phyloP scores from a whole-genome alignment of 1,140 invertebrate species.

The Macrocentrus cingulum region DNA sequence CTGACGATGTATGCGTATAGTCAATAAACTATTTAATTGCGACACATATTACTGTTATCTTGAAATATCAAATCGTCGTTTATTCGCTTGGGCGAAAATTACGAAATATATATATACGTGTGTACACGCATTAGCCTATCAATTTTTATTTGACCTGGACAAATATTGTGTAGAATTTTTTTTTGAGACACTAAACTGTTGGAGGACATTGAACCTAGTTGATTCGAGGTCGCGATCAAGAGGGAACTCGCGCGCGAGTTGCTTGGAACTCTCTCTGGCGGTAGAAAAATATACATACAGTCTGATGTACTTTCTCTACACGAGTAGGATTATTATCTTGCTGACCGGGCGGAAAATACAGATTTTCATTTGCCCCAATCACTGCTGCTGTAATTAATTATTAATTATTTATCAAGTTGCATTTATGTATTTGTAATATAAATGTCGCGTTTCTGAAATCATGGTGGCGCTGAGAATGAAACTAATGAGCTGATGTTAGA shows the following conservation, averaged over 20 bases:
- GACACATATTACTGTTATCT: constrained; percentile 1
- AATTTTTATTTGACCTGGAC: not conserved
- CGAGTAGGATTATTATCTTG: not conserved
- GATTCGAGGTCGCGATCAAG: constrained; percentile 46
- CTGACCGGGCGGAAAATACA: too few relatives aligned
- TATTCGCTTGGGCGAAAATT: not conserved
- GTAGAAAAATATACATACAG: constrained; percentile 35
- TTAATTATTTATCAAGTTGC: too few relatives aligned
- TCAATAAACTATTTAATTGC: not conserved
- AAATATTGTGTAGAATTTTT: constrained; percentile 7
- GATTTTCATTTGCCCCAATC: too few relatives aligned
- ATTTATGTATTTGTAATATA: too few relatives aligned
- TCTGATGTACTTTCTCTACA: constrained; percentile 14
- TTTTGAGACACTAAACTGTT: not conserved
- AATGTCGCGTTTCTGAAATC: too few relatives aligned
- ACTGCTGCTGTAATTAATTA: too few relatives aligned
- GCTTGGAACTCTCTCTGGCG: constrained; percentile 27
- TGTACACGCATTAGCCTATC: too few relatives aligned
- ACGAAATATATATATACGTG: not conserved
- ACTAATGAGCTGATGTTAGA: constrained; percentile 21
- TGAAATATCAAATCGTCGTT: not conserved
- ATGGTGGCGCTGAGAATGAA: constrained; percentile 2
- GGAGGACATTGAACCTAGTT: constrained; percentile 45
- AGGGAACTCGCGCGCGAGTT: constrained; percentile 10
- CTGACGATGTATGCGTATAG: not conserved